Conservation (phyloP, 2,113 vertebrate species). For the Oriolus oriolus region DNA sequence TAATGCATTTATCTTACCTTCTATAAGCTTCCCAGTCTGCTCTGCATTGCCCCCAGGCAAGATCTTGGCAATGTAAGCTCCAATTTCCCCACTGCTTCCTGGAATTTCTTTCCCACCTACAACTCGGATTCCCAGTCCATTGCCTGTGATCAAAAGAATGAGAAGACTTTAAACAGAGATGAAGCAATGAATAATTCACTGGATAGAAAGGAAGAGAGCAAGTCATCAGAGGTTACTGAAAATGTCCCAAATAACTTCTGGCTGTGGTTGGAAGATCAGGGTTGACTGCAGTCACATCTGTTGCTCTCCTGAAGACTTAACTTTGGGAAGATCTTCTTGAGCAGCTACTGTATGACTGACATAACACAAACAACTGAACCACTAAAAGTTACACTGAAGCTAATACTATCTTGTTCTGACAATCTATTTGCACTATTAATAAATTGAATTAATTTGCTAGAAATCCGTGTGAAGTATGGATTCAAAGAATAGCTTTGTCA, state of each 20-base stretch:
- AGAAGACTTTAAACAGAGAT: neutral
- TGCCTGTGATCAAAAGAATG: slow-evolving; percentile 75
- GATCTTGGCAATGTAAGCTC: slow-evolving; percentile 94
- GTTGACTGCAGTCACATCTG: neutral
- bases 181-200: neutral
- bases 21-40: slow-evolving; percentile 85
- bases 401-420: neutral
- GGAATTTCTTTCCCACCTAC: slow-evolving; percentile 97
- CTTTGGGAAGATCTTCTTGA: neutral
- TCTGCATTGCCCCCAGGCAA: slow-evolving; percentile 88
- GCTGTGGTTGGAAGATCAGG: neutral
- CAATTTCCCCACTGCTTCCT: slow-evolving; percentile 86
- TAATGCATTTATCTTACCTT: slow-evolving; percentile 80
- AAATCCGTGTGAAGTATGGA: neutral
- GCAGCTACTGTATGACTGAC: neutral
- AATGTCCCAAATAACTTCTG: neutral
- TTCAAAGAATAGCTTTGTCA: neutral
- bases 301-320: neutral
- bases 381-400: neutral
- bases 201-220: neutral
- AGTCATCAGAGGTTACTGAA: neutral
- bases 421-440: neutral
- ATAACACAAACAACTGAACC: neutral
- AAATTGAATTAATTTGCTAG: neutral
- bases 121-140: slow-evolving; percentile 91